These are phyloP conservation scores for Pterocles gutturalis DNA, from an alignment of 2,113 vertebrate species.

Conservation along the genomic window DNA sequence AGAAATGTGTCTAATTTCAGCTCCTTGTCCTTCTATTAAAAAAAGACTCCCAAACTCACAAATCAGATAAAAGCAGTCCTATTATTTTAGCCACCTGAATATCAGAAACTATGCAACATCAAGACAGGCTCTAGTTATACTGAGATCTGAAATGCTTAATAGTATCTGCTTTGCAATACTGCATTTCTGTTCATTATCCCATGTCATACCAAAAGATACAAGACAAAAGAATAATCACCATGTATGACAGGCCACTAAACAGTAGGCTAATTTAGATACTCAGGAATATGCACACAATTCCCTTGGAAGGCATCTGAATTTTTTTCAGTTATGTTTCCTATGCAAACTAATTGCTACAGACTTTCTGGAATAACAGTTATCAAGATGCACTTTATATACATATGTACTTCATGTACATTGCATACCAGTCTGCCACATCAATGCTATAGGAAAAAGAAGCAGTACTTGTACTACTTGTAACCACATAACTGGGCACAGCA, in stretches of 20 bases:
- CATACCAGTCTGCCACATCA: not conserved
- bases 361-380: not conserved
- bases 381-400: not conserved
- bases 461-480: not conserved
- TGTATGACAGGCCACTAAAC: not conserved
- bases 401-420: not conserved
- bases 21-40: not conserved
- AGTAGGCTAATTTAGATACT: not conserved
- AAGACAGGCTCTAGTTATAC: not conserved
- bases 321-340: not conserved
- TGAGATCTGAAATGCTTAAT: not conserved
- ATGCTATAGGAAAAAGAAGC: not conserved
- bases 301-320: not conserved
- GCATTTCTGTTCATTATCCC: not conserved
- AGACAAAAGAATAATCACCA: not conserved
- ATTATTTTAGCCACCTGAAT: not conserved
- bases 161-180: not conserved
- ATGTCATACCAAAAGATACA: not conserved
- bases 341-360: not conserved
- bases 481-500: rapidly evolving
- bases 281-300: not conserved
- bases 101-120: not conserved
- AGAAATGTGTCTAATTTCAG: not conserved
- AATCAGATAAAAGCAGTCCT: not conserved
- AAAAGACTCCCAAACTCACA: not conserved